These are phyloP conservation scores for Lampris incognitus DNA, from an alignment of 2,113 vertebrate species.

Conservation along the genomic window DNA sequence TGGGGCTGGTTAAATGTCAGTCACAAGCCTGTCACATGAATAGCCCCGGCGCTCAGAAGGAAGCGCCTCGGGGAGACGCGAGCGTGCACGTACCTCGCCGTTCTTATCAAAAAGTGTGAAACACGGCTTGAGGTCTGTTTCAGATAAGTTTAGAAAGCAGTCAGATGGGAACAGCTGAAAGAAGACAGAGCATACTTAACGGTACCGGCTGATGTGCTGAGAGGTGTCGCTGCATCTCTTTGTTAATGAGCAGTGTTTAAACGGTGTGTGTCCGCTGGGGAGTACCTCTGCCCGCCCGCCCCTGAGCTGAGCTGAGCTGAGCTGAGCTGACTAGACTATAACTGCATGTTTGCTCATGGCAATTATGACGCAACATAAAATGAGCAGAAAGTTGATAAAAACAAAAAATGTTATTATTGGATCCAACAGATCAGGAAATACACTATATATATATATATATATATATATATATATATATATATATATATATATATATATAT, in stretches of 20 bases:
- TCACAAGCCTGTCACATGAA: conserved; percentile 47
- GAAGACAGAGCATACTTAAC: not conserved
- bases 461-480: no score
- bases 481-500: no score
- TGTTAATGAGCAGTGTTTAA: conserved; percentile 16
- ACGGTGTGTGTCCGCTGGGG: not conserved
- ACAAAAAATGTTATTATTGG: conserved; percentile 38
- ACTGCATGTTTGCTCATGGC: not conserved
- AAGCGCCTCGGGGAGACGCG: not conserved
- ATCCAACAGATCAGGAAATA: conserved; percentile 9
- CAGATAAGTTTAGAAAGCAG: conserved; percentile 19
- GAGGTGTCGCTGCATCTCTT: conserved; percentile 4
- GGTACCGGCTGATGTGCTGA: not conserved
- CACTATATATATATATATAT: not conserved
- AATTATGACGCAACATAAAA: conserved; percentile 8
- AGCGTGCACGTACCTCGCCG: conserved; percentile 8
- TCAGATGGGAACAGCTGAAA: conserved; percentile 7
- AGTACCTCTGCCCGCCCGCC: not conserved
- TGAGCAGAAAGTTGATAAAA: not conserved
- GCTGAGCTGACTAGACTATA: conserved; percentile 9
- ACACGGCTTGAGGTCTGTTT: conserved; percentile 13
- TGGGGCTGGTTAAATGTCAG: conserved; percentile 72
- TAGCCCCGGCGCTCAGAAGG: conserved; percentile 38
- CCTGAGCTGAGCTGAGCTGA: conserved; percentile 15
- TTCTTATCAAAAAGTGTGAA: conserved; percentile 55